Conservation (phyloP, 2,113 vertebrate species). For the Paralichthys olivaceus region DNA sequence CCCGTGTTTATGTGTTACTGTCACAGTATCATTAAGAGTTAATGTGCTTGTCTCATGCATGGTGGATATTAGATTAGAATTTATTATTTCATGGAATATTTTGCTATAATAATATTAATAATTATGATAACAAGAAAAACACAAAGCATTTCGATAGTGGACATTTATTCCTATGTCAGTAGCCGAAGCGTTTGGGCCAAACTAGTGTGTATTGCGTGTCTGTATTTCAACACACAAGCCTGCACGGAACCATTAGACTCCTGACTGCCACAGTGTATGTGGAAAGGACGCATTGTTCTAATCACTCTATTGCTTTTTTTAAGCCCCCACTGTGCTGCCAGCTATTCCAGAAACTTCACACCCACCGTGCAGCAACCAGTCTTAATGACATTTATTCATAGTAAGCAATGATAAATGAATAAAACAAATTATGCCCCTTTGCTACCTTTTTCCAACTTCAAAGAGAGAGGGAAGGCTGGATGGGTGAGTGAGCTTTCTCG, state of each 20-base stretch:
- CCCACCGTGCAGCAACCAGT: constrained; percentile 26
- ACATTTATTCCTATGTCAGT: no score
- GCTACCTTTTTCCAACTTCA: constrained; percentile 49
- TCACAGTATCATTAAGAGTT: no score
- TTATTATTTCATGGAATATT: no score
- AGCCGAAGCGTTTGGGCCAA: no score
- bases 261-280: background rate
- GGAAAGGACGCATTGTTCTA: constrained; percentile 55
- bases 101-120: no score
- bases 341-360: constrained; percentile 54
- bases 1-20: no score
- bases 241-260: background rate
- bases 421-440: constrained; percentile 60
- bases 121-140: no score
- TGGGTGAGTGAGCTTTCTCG: constrained; percentile 36
- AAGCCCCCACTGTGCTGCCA: constrained; percentile 45
- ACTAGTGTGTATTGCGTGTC: no score
- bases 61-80: no score
- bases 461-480: constrained; percentile 40
- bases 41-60: no score
- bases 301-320: constrained; percentile 67
- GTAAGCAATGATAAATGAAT: constrained; percentile 69
- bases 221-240: background rate
- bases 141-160: no score
- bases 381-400: constrained; percentile 71